phyloP scores from a whole-genome alignment of 2,113 vertebrate species.

The Carettochelys insculpta region DNA sequence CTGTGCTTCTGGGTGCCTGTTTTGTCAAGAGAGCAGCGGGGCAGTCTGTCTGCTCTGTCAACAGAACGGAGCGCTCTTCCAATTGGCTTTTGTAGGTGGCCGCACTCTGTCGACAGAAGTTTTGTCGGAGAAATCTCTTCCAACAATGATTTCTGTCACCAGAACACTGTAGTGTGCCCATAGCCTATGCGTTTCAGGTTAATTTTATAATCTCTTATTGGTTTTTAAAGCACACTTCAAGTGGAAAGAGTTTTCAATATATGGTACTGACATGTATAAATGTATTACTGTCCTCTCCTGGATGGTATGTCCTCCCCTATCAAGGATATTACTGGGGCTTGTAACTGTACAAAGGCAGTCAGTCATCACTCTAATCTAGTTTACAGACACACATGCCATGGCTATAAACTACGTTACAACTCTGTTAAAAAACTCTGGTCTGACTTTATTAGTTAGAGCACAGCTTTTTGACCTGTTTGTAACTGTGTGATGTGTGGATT shows the following conservation, averaged over 20 bases:
- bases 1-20: no score
- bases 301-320: background rate
- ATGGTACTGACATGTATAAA: background rate
- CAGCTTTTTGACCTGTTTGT: background rate
- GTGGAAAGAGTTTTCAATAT: background rate
- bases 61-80: no score
- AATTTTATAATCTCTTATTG: background rate
- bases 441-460: background rate
- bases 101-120: no score
- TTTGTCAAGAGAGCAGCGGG: no score
- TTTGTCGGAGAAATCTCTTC: no score
- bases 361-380: background rate
- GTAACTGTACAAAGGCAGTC: background rate
- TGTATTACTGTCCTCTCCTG: background rate
- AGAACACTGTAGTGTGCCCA: no score
- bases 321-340: background rate
- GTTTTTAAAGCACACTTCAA: conserved; percentile 16
- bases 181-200: background rate
- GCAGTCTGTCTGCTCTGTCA: no score
- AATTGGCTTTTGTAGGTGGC: no score
- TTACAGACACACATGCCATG: background rate
- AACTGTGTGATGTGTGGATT: background rate
- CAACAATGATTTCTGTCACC: no score
- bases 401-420: background rate
- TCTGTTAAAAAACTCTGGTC: background rate